Percentiles rank a stretch among this genome's conserved stretches.
Evolutionary conservation across 1,140 invertebrate species (phyloP).

Genomic region (Drosophila erecta): DNA sequence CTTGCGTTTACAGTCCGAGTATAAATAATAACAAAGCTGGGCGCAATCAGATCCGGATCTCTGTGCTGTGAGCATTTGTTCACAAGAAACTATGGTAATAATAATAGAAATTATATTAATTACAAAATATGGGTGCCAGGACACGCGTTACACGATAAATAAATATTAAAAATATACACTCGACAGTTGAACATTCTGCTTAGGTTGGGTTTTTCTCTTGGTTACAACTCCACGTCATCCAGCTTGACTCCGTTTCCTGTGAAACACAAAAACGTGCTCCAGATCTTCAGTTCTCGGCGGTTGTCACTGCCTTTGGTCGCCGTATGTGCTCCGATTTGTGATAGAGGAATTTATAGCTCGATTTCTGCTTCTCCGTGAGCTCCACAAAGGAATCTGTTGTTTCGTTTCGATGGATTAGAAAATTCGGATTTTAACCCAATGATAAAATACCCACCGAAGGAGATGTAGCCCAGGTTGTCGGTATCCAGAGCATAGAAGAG

Average conservation of each 20-base stretch:
- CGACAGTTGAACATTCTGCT: constrained; percentile 63
- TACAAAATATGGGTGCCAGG: constrained; percentile 35
- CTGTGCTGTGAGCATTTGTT: constrained; percentile 26
- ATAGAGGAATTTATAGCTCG: constrained; percentile 68
- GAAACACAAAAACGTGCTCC: background rate
- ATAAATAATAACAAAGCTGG: constrained; percentile 37
- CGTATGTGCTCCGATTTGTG: constrained; percentile 74
- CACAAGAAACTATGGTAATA: constrained; percentile 44
- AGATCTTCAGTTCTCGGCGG: constrained; percentile 40
- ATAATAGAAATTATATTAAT: constrained; percentile 49
- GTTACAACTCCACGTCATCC: background rate
- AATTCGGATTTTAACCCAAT: background rate
- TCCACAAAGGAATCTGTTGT: constrained; percentile 49
- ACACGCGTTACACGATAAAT: constrained; percentile 45
- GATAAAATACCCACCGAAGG: constrained; percentile 60
- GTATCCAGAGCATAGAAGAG: constrained; percentile 71
- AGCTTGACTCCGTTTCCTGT: background rate
- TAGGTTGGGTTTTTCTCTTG: constrained; percentile 22
- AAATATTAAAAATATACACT: constrained; percentile 58
- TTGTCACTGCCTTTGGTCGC: constrained; percentile 38
- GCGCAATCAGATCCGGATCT: constrained; percentile 27
- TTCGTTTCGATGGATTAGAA: background rate
- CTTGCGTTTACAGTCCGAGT: constrained; percentile 56
- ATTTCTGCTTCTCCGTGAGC: constrained; percentile 55
- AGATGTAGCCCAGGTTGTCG: constrained; percentile 59